These are phyloP conservation scores for Agrotis puta DNA, from an alignment of 2,888 invertebrate genomes.

Conservation along the genomic window DNA sequence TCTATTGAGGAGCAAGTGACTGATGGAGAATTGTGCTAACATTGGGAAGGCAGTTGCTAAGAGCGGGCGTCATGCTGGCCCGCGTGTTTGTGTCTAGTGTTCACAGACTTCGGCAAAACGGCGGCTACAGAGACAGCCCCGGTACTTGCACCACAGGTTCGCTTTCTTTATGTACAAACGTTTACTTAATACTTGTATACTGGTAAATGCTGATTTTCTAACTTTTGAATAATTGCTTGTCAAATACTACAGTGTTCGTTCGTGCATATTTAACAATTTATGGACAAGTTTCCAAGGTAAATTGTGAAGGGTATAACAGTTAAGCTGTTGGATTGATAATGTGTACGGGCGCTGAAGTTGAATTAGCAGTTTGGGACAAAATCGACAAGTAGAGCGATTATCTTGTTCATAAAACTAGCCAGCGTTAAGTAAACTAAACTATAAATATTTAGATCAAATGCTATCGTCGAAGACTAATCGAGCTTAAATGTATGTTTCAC, in stretches of 20 bases:
- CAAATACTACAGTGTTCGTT: slow-evolving; percentile 54
- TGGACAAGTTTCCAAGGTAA: slow-evolving; percentile 80
- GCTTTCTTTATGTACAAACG: slow-evolving; percentile 64
- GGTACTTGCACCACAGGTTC: slow-evolving; percentile 87
- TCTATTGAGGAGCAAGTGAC: slow-evolving; percentile 78
- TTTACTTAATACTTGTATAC: slow-evolving; percentile 58
- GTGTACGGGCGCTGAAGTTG: slow-evolving; percentile 57
- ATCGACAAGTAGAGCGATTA: slow-evolving; percentile 48
- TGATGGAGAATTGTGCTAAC: slow-evolving; percentile 85
- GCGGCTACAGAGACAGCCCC: slow-evolving; percentile 82
- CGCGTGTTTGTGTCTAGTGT: slow-evolving; percentile 83
- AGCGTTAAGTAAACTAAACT: slow-evolving; percentile 47
- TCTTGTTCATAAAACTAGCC: slow-evolving; percentile 48
- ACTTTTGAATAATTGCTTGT: slow-evolving; percentile 63
- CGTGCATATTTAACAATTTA: slow-evolving; percentile 70
- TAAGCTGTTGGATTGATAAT: slow-evolving; percentile 70
- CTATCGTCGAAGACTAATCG: slow-evolving; percentile 61
- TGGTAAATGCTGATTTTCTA: slow-evolving; percentile 59
- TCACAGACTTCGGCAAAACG: slow-evolving; percentile 84
- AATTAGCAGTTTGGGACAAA: slow-evolving; percentile 35
- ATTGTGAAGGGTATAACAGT: slow-evolving; percentile 80
- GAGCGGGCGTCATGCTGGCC: slow-evolving; percentile 84
- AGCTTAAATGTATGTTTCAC: slow-evolving; percentile 35
- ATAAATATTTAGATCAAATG: slow-evolving; percentile 55
- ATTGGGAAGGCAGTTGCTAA: slow-evolving; percentile 74